Conservation (phyloP, 2,113 vertebrate species). For the Apeltes quadracus region DNA sequence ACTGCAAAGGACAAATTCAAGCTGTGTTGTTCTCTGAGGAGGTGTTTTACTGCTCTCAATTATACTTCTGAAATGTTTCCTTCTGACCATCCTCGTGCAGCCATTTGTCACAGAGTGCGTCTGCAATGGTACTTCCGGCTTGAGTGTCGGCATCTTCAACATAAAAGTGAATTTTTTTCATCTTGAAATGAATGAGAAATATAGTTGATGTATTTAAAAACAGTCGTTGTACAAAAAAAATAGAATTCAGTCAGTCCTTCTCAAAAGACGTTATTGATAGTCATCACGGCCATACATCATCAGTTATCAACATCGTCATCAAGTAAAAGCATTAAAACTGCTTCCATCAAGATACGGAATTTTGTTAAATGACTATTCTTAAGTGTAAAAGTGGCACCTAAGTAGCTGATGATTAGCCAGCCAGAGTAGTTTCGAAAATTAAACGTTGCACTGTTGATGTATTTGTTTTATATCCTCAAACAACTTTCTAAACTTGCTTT, state of each 20-base stretch:
- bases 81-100: neutral
- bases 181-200: neutral
- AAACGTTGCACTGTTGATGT: neutral
- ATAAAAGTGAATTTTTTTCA: slow-evolving; percentile 18
- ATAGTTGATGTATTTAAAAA: neutral
- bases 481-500: no score
- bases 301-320: neutral
- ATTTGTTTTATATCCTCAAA: neutral
- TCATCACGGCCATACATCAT: neutral
- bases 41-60: neutral
- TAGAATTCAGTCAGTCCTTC: no score
- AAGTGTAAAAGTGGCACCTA: neutral
- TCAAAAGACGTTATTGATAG: neutral
- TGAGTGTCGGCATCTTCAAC: slow-evolving; percentile 16
- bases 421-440: neutral
- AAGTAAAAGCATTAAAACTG: neutral
- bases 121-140: neutral
- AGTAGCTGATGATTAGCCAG: neutral
- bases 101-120: neutral
- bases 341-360: neutral
- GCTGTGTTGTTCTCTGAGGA: neutral
- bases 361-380: neutral
- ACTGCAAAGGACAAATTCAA: slow-evolving; percentile 9
- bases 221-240: neutral
- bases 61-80: neutral